Evolutionary conservation across 2,113 vertebrate genomes (phyloP).

Genomic region (Sorex fumeus): DNA sequence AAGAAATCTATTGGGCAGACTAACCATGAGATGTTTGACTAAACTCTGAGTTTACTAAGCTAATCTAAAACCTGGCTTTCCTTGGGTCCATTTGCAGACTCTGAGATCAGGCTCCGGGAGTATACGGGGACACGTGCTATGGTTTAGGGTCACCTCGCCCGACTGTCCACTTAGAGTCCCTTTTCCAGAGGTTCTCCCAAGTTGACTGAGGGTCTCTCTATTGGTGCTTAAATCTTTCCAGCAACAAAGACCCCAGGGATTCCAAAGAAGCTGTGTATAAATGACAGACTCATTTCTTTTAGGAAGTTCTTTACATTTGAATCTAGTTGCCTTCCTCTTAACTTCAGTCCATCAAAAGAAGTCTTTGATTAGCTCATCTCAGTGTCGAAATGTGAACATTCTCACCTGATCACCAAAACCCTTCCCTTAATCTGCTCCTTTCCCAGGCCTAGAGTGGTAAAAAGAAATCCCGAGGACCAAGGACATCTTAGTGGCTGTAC

Average conservation of each 20-base stretch:
- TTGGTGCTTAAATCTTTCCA: not conserved
- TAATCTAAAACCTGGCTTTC: conserved; percentile 33
- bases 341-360: not conserved
- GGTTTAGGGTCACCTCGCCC: not conserved
- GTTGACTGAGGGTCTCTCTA: not conserved
- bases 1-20: not conserved
- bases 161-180: not conserved
- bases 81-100: not conserved
- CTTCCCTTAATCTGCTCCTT: not conserved
- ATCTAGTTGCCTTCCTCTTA: not conserved
- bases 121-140: not conserved
- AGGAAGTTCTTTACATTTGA: not conserved
- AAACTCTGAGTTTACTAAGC: conserved; percentile 50
- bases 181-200: not conserved
- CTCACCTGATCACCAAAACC: not conserved
- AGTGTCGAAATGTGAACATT: not conserved
- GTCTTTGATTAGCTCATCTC: conserved; percentile 6
- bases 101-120: not conserved
- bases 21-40: not conserved
- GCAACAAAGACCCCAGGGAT: not conserved
- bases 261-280: not conserved
- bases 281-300: not conserved
- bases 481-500: not conserved
- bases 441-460: not conserved
- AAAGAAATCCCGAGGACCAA: not conserved